Evolutionary conservation across 2,113 vertebrate species (phyloP).

Genomic region (Petaurus breviceps): DNA sequence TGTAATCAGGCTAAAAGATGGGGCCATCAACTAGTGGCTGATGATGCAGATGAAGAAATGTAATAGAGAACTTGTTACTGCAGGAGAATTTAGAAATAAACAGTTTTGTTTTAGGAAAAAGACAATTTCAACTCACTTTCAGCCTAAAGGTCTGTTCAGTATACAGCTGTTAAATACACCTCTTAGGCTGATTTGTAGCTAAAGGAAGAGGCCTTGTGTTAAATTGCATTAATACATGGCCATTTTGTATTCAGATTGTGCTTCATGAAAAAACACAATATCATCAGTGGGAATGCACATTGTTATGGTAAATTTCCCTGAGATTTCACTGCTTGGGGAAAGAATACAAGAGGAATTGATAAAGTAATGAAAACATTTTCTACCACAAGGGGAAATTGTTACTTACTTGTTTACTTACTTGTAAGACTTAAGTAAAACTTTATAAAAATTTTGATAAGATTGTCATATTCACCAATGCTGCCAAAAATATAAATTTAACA

Average conservation of each 20-base stretch:
- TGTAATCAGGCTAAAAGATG: not conserved
- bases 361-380: constrained; percentile 8
- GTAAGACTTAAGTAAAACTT: not conserved
- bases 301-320: not conserved
- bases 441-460: not conserved
- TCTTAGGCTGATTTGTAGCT: not conserved
- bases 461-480: constrained; percentile 1
- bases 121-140: not conserved
- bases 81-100: not conserved
- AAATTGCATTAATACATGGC: not conserved
- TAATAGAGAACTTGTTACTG: not conserved
- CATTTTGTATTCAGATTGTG: not conserved
- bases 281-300: not conserved
- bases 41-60: not conserved
- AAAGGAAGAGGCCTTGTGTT: not conserved
- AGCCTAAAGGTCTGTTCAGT: not conserved
- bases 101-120: constrained; percentile 27
- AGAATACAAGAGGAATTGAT: constrained; percentile 24
- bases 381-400: constrained; percentile 44
- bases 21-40: not conserved
- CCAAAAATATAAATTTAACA: constrained; percentile 34
- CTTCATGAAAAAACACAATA: constrained; percentile 1
- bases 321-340: not conserved
- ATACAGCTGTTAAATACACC: not conserved
- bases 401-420: constrained; percentile 24